Evolutionary conservation across 2,888 invertebrate genomes (phyloP), one percentile per base, ranked within the genome.

Genomic region (Cephus rjabovi): DNA sequence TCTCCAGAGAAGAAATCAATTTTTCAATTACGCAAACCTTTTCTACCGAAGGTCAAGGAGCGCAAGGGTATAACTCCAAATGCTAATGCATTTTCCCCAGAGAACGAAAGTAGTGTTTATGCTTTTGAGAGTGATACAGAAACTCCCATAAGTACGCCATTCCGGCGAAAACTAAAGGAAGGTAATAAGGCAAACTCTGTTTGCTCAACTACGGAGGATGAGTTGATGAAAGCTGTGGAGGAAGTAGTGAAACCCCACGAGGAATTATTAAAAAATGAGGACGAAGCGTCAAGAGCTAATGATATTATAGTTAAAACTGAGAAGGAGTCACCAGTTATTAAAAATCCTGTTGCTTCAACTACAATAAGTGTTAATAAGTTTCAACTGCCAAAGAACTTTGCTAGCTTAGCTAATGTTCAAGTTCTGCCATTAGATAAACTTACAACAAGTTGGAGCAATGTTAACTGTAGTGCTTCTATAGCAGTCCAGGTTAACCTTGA

Each of bases 111-210:
- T 80, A 95, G 95, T 79, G 94, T 95, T 30, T 95, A 95, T 86
- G 95, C 95, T 3, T 95, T 95, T 87, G 95, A 95, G 82, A 95
- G 94, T 81, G 95, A 95, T 73, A 93, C 93, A 40, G 95, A 95
- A 79, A 92, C 93, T 31, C 92, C 92, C 1, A 90, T 93, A 34
- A 93, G 92, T 78, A 94, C 94, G 30, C 94, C 94, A 1, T 95
- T 95, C 87, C 89, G 91, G 81, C 84, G 90, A 78, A 91, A 90
- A 85, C 83, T 86, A 75, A 91, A 90, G 75, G 92, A 90, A 34
- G 85, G 9, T 82, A 86, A 78, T 75, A 81, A 76, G 68, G 74
- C n/a, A 73, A 79, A 81, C 73, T 81, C 76, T 76, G 76, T 73
- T 85, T 85, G 12, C 89, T 73, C 81, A 82, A 12, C 83, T 83